Base-by-base conservation (phyloP, 37 sponge, comb jelly and placozoan genomes). In the Dysidea cf. avara region DNA sequence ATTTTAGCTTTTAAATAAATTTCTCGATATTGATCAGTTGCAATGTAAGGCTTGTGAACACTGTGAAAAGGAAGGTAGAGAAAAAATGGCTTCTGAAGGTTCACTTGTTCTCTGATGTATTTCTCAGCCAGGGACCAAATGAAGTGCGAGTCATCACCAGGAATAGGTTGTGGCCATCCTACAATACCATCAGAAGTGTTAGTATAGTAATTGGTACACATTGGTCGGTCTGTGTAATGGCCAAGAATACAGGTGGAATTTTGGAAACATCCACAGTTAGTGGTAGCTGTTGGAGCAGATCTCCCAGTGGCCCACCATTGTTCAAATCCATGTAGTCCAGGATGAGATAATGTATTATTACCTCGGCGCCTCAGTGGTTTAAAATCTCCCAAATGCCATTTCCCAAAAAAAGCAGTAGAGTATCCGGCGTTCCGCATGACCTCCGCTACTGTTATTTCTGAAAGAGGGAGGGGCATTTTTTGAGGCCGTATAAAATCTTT, bases 251-350 rank as follows among this genome's bases (percentile, higher is more conserved):
- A 83, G 20, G 25, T 61, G 7, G 52, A 40, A 3, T 37, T 31
- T 51, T 72, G 39, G 81, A 81, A 86, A 60, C 87, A 86, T 37
- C 63, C 87, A 79, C 87, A 86, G 81, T 86, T 86, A 34, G 78
- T 75, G 18, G 68, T 81, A n/a, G 57, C 53, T 0, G 87, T 81
- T 40, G 87, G 87, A n/a, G 54, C 81, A 32, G 87, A 71, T 1
- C 87, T 61, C 20, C 74, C 87, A 24, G 87, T 86, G 20, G 72
- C 74, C n/a, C 66, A 66, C 87, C 87, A 86, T 0, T 46, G 68
- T 34, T 74, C 87, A 47, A 86, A 86, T 20, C 87, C 87, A 52
- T 81, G 54, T 21, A 50, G 35, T 16, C 81, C 81, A 14, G 87
- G 87, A 35, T 68, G 47, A 0, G 83, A 83, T 9, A 71, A 26